These are phyloP conservation scores for Beroe ovata DNA, from an alignment of 37 sponge, comb jelly and placozoan genomes.

Conservation along the genomic window DNA sequence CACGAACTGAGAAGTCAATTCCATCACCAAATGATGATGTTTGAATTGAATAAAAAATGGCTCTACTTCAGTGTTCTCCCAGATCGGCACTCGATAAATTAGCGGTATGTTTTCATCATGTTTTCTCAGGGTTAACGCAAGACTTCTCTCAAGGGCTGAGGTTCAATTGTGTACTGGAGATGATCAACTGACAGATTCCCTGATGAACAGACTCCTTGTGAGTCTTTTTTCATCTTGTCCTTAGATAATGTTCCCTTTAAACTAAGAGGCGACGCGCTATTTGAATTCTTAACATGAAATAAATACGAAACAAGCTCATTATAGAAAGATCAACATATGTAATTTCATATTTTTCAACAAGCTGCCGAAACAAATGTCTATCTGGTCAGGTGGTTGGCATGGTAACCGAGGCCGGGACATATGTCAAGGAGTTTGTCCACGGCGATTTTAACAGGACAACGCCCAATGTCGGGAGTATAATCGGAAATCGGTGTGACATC, in stretches of 20 bases:
- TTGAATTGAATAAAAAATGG: too few relatives aligned
- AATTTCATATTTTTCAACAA: too few relatives aligned
- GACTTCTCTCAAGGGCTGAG: neutral
- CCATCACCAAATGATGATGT: too few relatives aligned
- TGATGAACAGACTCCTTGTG: slow-evolving; percentile 28
- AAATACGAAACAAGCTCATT: too few relatives aligned
- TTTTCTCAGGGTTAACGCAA: slow-evolving; percentile 11
- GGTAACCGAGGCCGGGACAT: slow-evolving; percentile 62
- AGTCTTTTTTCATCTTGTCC: neutral
- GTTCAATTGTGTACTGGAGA: neutral
- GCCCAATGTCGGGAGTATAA: slow-evolving; percentile 79
- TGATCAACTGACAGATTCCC: neutral
- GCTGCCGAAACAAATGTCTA: neutral
- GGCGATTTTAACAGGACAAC: slow-evolving; percentile 92
- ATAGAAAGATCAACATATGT: too few relatives aligned
- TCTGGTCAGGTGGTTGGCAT: neutral
- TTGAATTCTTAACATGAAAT: too few relatives aligned
- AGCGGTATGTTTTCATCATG: neutral
- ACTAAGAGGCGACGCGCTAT: too few relatives aligned
- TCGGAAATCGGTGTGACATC: slow-evolving; percentile 79
- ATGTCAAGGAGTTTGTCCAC: slow-evolving; percentile 99
- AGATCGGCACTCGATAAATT: neutral
- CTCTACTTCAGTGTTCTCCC: neutral
- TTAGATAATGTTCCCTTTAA: neutral
- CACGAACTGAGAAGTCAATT: neutral